A percentile compares a stretch with the other conserved stretches of the same genome.
Conservation (phyloP, 2,113 vertebrate species). For the Castor canadensis region DNA sequence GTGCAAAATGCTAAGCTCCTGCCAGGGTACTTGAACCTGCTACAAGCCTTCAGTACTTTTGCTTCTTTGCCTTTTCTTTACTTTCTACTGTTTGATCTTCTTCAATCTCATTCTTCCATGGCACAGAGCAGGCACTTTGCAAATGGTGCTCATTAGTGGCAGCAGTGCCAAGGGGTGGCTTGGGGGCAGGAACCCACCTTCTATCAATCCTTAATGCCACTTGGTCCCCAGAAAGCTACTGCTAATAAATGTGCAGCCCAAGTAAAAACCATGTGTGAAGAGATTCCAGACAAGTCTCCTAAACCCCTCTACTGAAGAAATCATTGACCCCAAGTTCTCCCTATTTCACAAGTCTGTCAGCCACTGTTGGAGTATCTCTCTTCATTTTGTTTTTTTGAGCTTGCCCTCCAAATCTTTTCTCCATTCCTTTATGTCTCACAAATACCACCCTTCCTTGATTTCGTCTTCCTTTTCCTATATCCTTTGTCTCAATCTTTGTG, state of each 20-base stretch:
- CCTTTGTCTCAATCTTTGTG: neutral
- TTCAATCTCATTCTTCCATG: neutral
- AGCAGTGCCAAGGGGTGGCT: neutral
- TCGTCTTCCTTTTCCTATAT: slow-evolving; percentile 3
- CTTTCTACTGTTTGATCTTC: slow-evolving; percentile 11
- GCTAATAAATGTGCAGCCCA: neutral
- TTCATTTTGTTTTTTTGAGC: neutral
- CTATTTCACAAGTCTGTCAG: neutral
- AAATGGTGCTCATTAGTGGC: slow-evolving; percentile 20
- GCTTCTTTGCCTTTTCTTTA: slow-evolving; percentile 1
- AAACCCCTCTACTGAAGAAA: neutral
- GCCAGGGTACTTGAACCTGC: neutral
- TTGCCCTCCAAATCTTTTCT: neutral
- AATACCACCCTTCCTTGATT: neutral
- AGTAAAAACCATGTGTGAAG: neutral
- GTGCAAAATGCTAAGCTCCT: neutral
- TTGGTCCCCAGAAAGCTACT: neutral
- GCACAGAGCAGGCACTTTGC: slow-evolving; percentile 32
- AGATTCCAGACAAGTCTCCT: slow-evolving; percentile 17
- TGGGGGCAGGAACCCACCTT: slow-evolving; percentile 20
- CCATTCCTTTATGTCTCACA: slow-evolving; percentile 2
- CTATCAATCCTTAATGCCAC: neutral
- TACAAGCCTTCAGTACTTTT: neutral
- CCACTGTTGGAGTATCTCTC: neutral
- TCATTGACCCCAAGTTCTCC: neutral